Evolutionary conservation across 2,113 vertebrate genomes (phyloP).

Genomic region (Podilymbus podiceps): DNA sequence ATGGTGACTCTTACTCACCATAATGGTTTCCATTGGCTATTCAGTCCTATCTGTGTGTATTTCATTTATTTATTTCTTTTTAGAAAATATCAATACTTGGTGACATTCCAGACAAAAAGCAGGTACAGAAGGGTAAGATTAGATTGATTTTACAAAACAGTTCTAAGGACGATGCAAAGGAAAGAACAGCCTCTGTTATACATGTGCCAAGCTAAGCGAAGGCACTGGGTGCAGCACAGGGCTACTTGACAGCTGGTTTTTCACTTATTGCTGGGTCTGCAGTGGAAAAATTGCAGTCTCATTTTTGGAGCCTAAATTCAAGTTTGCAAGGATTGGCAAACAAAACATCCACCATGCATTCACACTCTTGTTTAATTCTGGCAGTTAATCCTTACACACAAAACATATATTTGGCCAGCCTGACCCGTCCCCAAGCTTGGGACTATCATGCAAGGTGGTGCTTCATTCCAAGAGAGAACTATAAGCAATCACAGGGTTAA

Average conservation of each 20-base stretch:
- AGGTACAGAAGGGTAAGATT: neutral
- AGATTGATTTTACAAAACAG: neutral
- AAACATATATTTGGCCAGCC: accelerated
- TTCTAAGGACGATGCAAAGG: neutral
- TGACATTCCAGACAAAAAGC: neutral
- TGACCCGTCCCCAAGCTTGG: neutral
- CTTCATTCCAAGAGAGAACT: neutral
- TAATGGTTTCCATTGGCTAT: neutral
- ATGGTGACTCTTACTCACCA: neutral
- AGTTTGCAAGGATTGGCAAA: neutral
- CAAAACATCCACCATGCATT: neutral
- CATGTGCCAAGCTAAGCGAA: neutral
- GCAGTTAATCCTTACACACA: neutral
- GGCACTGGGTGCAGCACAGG: neutral
- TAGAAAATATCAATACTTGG: neutral
- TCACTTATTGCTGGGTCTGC: neutral
- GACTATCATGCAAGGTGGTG: neutral
- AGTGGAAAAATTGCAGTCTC: neutral
- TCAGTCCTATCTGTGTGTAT: neutral
- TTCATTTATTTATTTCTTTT: neutral
- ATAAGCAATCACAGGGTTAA: neutral
- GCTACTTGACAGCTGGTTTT: neutral
- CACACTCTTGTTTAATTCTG: neutral
- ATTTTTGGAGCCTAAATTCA: neutral
- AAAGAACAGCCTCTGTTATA: neutral